Base-by-base conservation (phyloP, 2,113 vertebrate genomes). In the Ibidorhyncha struthersii region DNA sequence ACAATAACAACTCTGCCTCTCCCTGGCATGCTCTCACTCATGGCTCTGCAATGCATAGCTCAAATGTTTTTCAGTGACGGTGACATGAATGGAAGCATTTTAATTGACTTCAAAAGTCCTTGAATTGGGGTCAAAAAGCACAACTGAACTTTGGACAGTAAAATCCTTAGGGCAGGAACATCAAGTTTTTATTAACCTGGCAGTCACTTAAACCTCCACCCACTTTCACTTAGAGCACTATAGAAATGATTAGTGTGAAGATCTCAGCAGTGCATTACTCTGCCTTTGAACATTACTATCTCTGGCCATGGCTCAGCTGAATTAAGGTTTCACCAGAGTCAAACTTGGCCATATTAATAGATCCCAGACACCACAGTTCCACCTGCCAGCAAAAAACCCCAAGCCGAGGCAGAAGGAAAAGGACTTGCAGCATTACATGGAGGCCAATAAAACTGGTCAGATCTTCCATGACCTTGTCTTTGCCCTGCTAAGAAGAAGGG, bases 151-250 rank as follows among this genome's bases (percentile, higher is more conserved):
- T 86, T 63, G 50, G 27, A 71, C 56, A 67, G 56, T 91, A 93
- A 96, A 92, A 93, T 84, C 43, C 59, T 91, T 53, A 84, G 53
- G 83, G 55, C 32, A 92, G 69, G 65, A 77, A 79, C 65, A 91
- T 92, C 52, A 82, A 79, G 40, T 67, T 93, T 86, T 95, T 89
- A 93, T 93, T 93, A 82, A 80, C 22, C 34, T 89, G 86, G 32
- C 65, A 89, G 61, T 61, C 69, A 76, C 80, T 89, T 83, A 78
- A 67, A 63, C 32, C 49, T 90, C 73, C 34, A 50, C 43, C 70
- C 40, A 36, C 55, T 74, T 89, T n/a, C 71, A 55, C 47, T 63
- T 16, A 76, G n/a, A 84, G 41, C 12, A 27, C 43, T 79, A 29
- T 12, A 55, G 93, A 87, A 89, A 84, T 10, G 8, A 87, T 82